Evolutionary conservation across 2,113 vertebrate species (phyloP).

Genomic region (Geococcyx californianus): DNA sequence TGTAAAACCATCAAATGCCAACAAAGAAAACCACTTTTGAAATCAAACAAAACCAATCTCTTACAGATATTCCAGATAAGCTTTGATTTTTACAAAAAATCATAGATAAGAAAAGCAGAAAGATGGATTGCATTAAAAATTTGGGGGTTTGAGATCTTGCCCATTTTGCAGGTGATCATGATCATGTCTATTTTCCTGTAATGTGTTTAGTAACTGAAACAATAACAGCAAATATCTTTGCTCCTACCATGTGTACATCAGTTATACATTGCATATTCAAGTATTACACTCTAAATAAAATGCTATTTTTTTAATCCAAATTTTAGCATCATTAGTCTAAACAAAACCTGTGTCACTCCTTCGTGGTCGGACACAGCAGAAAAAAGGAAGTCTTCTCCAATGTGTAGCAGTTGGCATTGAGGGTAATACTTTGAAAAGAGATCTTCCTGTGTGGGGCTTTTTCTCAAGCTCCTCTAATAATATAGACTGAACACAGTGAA

Average conservation of each 20-base stretch:
- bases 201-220: neutral
- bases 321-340: neutral
- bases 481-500: rapidly evolving
- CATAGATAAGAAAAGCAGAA: neutral
- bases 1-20: slow-evolving; percentile 53
- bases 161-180: neutral
- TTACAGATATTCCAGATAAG: neutral
- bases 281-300: neutral
- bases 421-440: neutral
- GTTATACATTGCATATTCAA: neutral
- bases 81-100: neutral
- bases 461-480: neutral
- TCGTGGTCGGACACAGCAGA: neutral
- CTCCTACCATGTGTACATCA: neutral
- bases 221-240: neutral
- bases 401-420: neutral
- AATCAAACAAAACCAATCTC: slow-evolving; percentile 23
- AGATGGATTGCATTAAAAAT: neutral
- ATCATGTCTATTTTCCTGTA: neutral
- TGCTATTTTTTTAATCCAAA: neutral
- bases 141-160: neutral
- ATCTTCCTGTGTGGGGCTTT: neutral
- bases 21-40: neutral
- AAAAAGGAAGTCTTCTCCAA: neutral
- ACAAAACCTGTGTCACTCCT: neutral